Base-by-base conservation (phyloP, 2,888 invertebrate genomes). In the Parnassius smintheus region DNA sequence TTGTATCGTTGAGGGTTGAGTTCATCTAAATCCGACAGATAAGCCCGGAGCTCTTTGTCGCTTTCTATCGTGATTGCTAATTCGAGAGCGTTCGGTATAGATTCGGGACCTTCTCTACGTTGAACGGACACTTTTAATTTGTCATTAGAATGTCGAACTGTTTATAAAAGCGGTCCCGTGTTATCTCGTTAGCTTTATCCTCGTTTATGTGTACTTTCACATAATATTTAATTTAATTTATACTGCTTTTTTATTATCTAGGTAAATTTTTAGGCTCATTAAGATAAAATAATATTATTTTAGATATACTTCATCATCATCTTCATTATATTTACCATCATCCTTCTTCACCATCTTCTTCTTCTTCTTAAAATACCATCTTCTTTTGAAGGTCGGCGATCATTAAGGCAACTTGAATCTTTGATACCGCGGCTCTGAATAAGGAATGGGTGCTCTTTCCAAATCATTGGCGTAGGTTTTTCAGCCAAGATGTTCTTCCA, bases 11-110 rank as follows among this genome's bases (percentile, higher is more conserved):
- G 84, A 83, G 91, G 91, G 90, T 86, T 83, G 83, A 83, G 86
- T 87, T 88, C 89, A 90, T 91, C 91, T 88, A 90, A 91, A 91
- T 88, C 91, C 85, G 78, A 69, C 75, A 81, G 91, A 91, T 91
- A 91, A 91, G 90, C 86, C 75, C 74, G 51, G 74, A 78, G 82
- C 85, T 87, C 88, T 88, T 91, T 91, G 91, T 91, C 85, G 85
- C 71, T 81, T 77, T 78, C 77, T 74, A 76, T 75, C 72, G 76
- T 80, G 85, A 90, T 88, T 79, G 87, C 90, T 88, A 89, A 90
- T 91, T 90, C 85, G 80, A 72, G 69, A 72, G 70, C 71, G 64
- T 67, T 67, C 62, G 62, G 66, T 65, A 65, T 66, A 69, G 71
- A 59, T 66, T 68, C 58, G 67, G 67, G 69, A 66, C 70, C 66